Evolutionary conservation across 1,140 invertebrate genomes (phyloP), one percentile per base, ranked within the genome.

Genomic region (Ptiloglossa arizonensis): DNA sequence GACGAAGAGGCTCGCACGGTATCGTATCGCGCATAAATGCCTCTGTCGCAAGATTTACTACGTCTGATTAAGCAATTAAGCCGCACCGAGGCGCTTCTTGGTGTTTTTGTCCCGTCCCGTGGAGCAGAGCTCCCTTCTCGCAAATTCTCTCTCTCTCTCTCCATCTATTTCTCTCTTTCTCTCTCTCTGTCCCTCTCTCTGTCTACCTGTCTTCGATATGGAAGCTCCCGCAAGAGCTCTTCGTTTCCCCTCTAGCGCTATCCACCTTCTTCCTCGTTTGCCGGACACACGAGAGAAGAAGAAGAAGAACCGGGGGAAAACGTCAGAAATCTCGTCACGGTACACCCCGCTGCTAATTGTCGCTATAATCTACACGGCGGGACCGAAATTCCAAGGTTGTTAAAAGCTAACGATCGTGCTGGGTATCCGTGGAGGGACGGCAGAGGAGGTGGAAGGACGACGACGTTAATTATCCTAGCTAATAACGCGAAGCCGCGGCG

Each of bases 21-120:
- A 54, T 81, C 59, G 66, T 77, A 83, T 83, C 83, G 79, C 80
- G 77, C 83, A 82, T 91, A 92, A 92, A 90, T 88, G 88, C 82
- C 86, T 87, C 68, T 83, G 87, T 87, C 89, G 85, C 76, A 87
- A 91, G 90, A 92, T 91, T 91, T 91, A 91, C 88, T 88, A 88
- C 89, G 90, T 92, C 88, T 90, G 89, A 91, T 92, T 91, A 91
- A 92, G 90, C 88, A 91, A 92, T 92, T 91, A 91, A 91, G 80
- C 73, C 71, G 72, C 62, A 81, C 75, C 44, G 80, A 81, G 71
- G 29, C 59, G 79, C 62, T 79, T 77, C 41, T 78, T 66, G 73
- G 79, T 59, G 83, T 89, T 90, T 89, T 87, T 86, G 83, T 76
- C 63, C 57, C 83, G 60, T 70, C 38, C 46, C 83, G 60, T n/a